Conservation (phyloP, 2,797 vertebrate species). For the Vireo griseus region DNA sequence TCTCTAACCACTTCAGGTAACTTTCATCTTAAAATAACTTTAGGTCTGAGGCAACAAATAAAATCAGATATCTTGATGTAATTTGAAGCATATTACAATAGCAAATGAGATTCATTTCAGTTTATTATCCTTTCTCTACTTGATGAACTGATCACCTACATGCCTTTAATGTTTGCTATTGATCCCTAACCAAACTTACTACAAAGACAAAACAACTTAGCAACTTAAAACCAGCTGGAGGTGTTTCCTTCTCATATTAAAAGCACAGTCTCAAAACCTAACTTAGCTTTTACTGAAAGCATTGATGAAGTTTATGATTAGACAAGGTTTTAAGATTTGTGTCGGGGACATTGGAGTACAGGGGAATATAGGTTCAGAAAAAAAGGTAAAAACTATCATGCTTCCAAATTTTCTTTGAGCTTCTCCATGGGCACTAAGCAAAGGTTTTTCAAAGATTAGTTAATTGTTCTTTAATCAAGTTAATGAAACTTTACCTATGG, state of each 20-base stretch:
- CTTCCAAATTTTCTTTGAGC: background rate
- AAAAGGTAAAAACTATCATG: background rate
- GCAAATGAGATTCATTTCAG: background rate
- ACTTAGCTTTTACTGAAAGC: background rate
- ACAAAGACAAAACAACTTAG: background rate
- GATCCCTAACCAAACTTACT: background rate
- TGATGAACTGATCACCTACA: background rate
- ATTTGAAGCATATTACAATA: background rate
- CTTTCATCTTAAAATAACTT: constrained; percentile 28
- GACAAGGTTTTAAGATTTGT: background rate
- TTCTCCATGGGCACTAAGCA: background rate
- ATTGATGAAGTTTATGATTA: background rate
- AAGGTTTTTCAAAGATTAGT: background rate
- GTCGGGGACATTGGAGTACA: background rate
- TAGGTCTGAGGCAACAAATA: background rate
- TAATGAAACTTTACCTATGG: background rate
- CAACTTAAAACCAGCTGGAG: background rate
- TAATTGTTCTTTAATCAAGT: background rate
- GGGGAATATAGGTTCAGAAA: background rate
- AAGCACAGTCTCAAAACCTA: background rate
- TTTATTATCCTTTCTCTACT: background rate
- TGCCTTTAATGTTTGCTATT: background rate
- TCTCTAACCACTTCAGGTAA: background rate
- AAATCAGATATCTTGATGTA: background rate
- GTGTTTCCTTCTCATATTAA: background rate